Conservation (phyloP, 2,888 invertebrate species). For the Microctonus brassicae region DNA sequence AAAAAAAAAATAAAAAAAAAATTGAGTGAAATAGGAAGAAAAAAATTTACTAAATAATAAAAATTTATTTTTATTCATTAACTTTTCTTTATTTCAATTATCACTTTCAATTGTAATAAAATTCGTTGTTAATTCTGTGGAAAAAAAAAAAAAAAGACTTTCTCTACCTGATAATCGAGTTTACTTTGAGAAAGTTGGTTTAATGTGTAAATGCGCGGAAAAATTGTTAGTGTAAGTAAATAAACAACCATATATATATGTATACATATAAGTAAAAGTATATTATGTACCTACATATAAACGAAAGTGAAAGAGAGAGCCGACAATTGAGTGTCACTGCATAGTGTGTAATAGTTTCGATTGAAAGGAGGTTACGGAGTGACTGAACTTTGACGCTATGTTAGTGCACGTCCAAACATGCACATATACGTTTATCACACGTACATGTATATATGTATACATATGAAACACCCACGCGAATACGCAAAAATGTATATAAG, state of each 20-base stretch:
- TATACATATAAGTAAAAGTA: background rate
- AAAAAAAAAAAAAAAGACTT: background rate
- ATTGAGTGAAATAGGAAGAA: background rate
- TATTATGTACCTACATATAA: background rate
- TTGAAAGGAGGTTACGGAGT: conserved; percentile 70
- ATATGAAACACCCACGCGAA: background rate
- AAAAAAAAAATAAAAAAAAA: conserved; percentile 1
- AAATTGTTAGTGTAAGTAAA: conserved; percentile 19
- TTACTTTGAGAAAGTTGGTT: conserved; percentile 20
- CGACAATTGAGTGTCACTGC: conserved; percentile 63
- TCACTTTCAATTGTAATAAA: background rate
- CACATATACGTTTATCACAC: conserved; percentile 39
- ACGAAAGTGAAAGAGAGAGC: conserved; percentile 4
- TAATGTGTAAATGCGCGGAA: background rate
- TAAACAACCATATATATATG: background rate
- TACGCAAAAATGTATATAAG: no score
- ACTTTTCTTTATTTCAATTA: background rate
- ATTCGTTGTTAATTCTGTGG: background rate
- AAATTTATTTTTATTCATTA: background rate
- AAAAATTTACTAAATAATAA: no score
- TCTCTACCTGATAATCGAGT: background rate
- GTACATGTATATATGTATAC: background rate
- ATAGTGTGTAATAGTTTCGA: conserved; percentile 70
- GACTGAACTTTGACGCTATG: conserved; percentile 66
- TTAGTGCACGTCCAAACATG: conserved; percentile 57